Evolutionary conservation across 2,888 invertebrate species (phyloP), one percentile per base, ranked within the genome.

Genomic region (Bellardia pandia): DNA sequence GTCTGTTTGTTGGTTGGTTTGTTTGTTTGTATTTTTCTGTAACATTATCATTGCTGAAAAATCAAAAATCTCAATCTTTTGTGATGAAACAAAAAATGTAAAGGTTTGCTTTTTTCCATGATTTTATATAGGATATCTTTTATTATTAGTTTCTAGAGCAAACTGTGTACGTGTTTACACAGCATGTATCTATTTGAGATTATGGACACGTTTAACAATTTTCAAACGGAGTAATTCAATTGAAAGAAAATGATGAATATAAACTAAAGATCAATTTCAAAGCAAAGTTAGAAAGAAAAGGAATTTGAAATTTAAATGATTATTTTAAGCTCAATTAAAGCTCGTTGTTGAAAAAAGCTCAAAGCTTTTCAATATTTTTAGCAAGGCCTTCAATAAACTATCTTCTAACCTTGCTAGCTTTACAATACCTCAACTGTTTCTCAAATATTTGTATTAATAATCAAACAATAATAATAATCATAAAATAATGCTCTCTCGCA

Each of bases 51-150:
- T 5, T 75, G 85, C 62, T 78, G 77, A 74, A 87, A 87, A 85
- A 87, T 87, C 87, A 83, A 85, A 85, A 87, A 87, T 85, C 85
- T 87, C 81, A 85, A 87, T 87, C 85, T 87, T 87, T 87, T 83
- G 83, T 77, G 51, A 68, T 64, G 60, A 16, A 64, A 53, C 53
- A 62, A 51, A 62, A 48, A 33, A 56, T 62, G 53, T 64, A 42
- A 72, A 72, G 80, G 53, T 80, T 30, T 60, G 48, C 40, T 58
- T 66, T 66, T 78, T 58, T 58, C 53, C 33, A 53, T 45, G 33
- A 68, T 40, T 58, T 60, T 79, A 4, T 45, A 51, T 75, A 75
- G 30, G n/a, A 74, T 16, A 75, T 81, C 60, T 66, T 23, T 80
- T 66, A 42, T n/a, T 23, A 71, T n/a, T 23, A 71, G n/a, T 76